A percentile compares a stretch with the other conserved stretches of the same genome.
Conservation (phyloP, 2,888 invertebrate genomes). For the Epinotia brunnichana region DNA sequence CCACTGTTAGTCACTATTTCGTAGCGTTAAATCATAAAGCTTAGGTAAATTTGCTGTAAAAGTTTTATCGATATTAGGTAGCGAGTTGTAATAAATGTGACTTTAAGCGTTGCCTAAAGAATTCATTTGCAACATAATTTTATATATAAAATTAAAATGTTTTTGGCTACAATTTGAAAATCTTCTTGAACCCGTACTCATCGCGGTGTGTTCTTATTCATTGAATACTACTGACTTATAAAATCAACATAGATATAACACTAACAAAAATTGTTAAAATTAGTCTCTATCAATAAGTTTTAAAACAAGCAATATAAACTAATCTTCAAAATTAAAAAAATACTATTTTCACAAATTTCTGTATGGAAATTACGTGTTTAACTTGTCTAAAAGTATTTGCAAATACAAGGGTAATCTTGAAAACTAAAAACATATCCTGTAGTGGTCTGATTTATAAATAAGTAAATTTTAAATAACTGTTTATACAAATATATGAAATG, state of each 20-base stretch:
- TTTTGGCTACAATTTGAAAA: background rate
- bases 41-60: constrained; percentile 58
- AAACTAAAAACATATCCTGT: constrained; percentile 81
- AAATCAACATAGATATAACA: background rate
- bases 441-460: constrained; percentile 52
- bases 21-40: constrained; percentile 51
- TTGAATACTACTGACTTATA: background rate
- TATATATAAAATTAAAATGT: constrained; percentile 3
- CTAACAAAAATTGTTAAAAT: background rate
- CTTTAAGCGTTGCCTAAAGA: constrained; percentile 61
- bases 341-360: background rate
- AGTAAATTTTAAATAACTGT: constrained; percentile 5
- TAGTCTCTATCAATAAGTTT: background rate
- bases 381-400: constrained; percentile 1
- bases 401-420: constrained; percentile 68
- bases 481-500: constrained; percentile 16
- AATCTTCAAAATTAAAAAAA: constrained; percentile 1
- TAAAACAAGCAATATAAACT: background rate
- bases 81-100: constrained; percentile 78
- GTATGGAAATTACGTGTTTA: constrained; percentile 2
- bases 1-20: constrained; percentile 45
- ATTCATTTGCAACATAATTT: constrained; percentile 1
- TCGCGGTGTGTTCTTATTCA: too few species aligned
- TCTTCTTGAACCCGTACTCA: too few species aligned
- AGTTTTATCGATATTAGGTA: constrained; percentile 63